Evolutionary conservation across 1,140 invertebrate genomes (phyloP).

Genomic region (Cydia strobilella): DNA sequence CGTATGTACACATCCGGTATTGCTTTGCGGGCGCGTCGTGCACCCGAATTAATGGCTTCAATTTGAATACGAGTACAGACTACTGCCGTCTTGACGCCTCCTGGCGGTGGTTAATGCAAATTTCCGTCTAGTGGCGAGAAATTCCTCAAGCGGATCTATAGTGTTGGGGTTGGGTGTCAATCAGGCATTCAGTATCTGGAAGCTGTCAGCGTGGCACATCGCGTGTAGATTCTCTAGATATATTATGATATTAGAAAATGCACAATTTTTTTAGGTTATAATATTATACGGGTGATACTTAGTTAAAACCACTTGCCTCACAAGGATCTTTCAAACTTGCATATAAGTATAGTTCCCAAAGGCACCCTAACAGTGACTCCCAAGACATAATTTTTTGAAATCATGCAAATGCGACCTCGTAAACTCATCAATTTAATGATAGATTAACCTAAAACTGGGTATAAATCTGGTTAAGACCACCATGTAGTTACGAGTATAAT

Average conservation of each 20-base stretch:
- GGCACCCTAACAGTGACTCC: background rate
- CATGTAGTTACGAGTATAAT: too few relatives aligned
- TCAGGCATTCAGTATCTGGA: too few relatives aligned
- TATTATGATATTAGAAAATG: too few relatives aligned
- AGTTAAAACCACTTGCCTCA: background rate
- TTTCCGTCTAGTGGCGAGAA: conserved; percentile 47
- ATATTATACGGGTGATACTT: too few relatives aligned
- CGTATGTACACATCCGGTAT: conserved; percentile 2
- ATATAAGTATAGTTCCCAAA: background rate
- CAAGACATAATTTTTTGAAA: conserved; percentile 13
- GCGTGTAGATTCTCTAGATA: too few relatives aligned
- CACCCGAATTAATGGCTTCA: conserved; percentile 48
- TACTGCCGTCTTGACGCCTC: conserved; percentile 46
- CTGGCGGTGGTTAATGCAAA: conserved; percentile 48
- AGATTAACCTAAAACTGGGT: background rate
- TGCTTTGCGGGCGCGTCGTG: conserved; percentile 36
- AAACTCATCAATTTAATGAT: too few relatives aligned
- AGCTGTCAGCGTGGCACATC: too few relatives aligned
- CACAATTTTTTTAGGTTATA: too few relatives aligned
- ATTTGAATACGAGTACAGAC: conserved; percentile 53
- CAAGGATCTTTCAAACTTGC: background rate
- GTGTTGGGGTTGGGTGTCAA: background rate
- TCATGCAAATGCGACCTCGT: conserved; percentile 22
- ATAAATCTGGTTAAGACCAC: background rate
- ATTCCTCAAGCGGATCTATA: conserved; percentile 43